Evolutionary conservation across 1,140 invertebrate genomes (phyloP).

Genomic region (Nebria ingens): DNA sequence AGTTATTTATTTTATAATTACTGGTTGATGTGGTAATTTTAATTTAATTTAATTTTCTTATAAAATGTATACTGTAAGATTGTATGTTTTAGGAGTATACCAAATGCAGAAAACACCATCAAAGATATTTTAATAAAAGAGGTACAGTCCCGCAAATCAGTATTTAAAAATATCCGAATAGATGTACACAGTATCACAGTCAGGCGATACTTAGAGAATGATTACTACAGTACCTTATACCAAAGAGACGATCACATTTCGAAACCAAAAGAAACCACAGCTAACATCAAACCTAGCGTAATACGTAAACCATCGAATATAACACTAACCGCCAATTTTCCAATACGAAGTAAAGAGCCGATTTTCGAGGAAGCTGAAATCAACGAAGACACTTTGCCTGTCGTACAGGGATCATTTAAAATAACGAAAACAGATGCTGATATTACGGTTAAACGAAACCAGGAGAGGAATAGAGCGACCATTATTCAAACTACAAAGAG

Average conservation of each 20-base stretch:
- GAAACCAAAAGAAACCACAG: slow-evolving; percentile 17
- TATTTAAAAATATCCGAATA: slow-evolving; percentile 56
- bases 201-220: slow-evolving; percentile 46
- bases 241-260: slow-evolving; percentile 35
- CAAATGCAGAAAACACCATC: slow-evolving; percentile 54
- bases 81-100: slow-evolving; percentile 43
- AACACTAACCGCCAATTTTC: slow-evolving; percentile 24
- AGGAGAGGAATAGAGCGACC: slow-evolving; percentile 14
- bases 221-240: slow-evolving; percentile 37
- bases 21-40: too few relatives aligned
- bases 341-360: slow-evolving; percentile 22
- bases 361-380: slow-evolving; percentile 39
- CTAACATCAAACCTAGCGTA: slow-evolving; percentile 36
- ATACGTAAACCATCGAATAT: slow-evolving; percentile 41
- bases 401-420: slow-evolving; percentile 48
- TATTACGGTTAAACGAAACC: slow-evolving; percentile 42
- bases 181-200: slow-evolving; percentile 51
- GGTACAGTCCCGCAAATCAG: slow-evolving; percentile 48
- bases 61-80: too few relatives aligned
- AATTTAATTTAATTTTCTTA: too few relatives aligned
- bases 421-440: slow-evolving; percentile 49
- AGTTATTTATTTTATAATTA: too few relatives aligned
- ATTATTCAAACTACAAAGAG: slow-evolving; percentile 33
- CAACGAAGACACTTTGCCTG: slow-evolving; percentile 42
- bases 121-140: slow-evolving; percentile 57